Conservation (phyloP, 2,797 vertebrate species). For the Tauraco hartlaubi region DNA sequence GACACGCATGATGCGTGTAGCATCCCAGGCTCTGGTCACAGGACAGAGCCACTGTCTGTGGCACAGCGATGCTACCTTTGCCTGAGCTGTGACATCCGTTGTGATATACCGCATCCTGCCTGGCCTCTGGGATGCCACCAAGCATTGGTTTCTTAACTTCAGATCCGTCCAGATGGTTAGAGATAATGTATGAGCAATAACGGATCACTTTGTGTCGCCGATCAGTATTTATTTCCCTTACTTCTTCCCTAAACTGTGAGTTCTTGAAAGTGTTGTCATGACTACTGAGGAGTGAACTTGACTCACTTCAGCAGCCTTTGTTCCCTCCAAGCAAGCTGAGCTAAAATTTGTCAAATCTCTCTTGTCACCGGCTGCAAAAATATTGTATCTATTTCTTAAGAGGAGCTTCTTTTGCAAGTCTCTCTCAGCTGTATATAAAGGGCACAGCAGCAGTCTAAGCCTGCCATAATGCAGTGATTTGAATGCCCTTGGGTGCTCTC, state of each 20-base stretch:
- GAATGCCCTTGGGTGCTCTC: background rate
- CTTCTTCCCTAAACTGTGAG: slow-evolving; percentile 1
- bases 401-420: background rate
- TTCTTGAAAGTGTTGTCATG: slow-evolving; percentile 66
- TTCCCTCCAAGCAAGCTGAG: slow-evolving; percentile 27
- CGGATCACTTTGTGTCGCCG: background rate
- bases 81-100: background rate
- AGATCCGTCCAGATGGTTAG: background rate
- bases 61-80: background rate
- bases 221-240: slow-evolving; percentile 23
- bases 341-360: slow-evolving; percentile 26
- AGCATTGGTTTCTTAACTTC: background rate
- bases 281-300: slow-evolving; percentile 64
- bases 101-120: background rate
- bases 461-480: background rate
- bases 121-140: background rate
- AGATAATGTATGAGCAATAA: background rate
- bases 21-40: background rate
- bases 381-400: background rate
- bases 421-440: background rate
- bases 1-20: accelerated
- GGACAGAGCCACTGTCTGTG: too few relatives aligned
- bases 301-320: slow-evolving; percentile 55
- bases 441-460: background rate
- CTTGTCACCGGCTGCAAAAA: slow-evolving; percentile 3